phyloP scores from a whole-genome alignment of 2,113 vertebrate genomes.

The Sorex araneus region DNA sequence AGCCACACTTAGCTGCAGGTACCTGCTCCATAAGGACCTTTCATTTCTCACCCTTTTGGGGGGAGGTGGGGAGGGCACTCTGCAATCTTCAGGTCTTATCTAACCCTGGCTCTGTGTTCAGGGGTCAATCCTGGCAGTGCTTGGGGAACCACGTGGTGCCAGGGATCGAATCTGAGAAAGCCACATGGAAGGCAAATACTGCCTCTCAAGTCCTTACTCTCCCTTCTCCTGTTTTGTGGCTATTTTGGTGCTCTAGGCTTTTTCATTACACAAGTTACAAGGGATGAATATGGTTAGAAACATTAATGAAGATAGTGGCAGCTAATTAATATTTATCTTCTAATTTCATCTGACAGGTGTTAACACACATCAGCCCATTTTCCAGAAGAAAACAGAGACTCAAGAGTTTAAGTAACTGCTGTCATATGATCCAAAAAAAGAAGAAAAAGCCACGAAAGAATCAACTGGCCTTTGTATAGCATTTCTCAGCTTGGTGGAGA shows the following conservation, averaged over 20 bases:
- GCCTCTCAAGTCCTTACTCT: too few relatives aligned
- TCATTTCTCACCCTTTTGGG: not conserved
- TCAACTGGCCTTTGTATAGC: not conserved
- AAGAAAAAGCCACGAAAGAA: not conserved
- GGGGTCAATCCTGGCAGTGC: too few relatives aligned
- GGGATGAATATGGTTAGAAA: not conserved
- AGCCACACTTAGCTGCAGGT: not conserved
- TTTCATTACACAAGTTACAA: not conserved
- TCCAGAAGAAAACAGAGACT: constrained; percentile 43
- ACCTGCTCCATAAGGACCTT: not conserved
- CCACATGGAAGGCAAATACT: too few relatives aligned
- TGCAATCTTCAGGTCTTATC: too few relatives aligned
- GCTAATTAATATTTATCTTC: not conserved
- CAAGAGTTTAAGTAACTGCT: not conserved
- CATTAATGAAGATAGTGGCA: not conserved
- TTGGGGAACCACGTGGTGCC: too few relatives aligned
- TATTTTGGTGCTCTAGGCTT: not conserved
- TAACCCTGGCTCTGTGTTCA: too few relatives aligned
- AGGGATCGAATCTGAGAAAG: too few relatives aligned
- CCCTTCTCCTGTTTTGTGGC: not conserved
- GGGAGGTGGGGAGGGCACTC: too few relatives aligned
- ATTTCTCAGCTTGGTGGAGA: not conserved
- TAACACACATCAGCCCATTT: constrained; percentile 18
- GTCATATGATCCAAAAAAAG: not conserved
- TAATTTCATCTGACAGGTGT: not conserved